A percentile compares a stretch with the other conserved stretches of the same genome.
Evolutionary conservation across 2,888 invertebrate genomes (phyloP).

Genomic region (Andricus quercusramuli): DNA sequence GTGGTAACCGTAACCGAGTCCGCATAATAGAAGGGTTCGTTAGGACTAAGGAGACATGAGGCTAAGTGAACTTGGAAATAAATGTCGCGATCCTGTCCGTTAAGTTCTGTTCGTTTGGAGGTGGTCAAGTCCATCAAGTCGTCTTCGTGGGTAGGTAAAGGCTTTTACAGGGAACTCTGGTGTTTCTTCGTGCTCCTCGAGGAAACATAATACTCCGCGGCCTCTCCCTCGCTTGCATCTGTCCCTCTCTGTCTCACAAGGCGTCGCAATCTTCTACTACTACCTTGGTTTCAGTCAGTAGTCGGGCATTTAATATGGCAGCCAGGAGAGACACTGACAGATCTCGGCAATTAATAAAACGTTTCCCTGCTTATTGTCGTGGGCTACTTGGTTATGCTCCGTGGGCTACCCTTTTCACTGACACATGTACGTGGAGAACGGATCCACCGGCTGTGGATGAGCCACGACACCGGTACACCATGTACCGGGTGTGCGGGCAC

Average conservation of each 20-base stretch:
- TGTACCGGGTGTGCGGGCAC: conserved; percentile 53
- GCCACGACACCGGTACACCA: conserved; percentile 19
- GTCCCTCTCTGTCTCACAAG: conserved; percentile 18
- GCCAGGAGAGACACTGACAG: conserved; percentile 73
- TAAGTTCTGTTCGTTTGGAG: conserved; percentile 56
- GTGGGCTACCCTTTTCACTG: conserved; percentile 71
- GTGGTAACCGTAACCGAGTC: not conserved
- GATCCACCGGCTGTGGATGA: conserved; percentile 22
- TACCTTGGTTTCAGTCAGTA: conserved; percentile 64
- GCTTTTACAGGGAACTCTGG: conserved; percentile 5
- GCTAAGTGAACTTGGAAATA: conserved; percentile 29
- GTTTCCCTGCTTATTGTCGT: conserved; percentile 76
- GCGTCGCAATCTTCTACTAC: conserved; percentile 45
- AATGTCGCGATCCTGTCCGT: conserved; percentile 42
- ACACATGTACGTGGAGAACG: conserved; percentile 45
- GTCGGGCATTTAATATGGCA: conserved; percentile 72
- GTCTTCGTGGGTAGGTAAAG: conserved; percentile 56
- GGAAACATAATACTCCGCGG: conserved; percentile 45
- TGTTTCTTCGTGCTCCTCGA: conserved; percentile 42
- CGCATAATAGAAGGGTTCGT: conserved; percentile 28
- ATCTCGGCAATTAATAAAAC: conserved; percentile 77
- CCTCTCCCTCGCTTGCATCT: conserved; percentile 38
- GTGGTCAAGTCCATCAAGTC: conserved; percentile 59
- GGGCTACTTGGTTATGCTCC: conserved; percentile 70
- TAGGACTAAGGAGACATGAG: conserved; percentile 9